Percentiles rank a stretch among this genome's conserved stretches.
These are phyloP conservation scores for Electrona antarctica DNA, from an alignment of 2,113 vertebrate genomes.

Conservation along the genomic window DNA sequence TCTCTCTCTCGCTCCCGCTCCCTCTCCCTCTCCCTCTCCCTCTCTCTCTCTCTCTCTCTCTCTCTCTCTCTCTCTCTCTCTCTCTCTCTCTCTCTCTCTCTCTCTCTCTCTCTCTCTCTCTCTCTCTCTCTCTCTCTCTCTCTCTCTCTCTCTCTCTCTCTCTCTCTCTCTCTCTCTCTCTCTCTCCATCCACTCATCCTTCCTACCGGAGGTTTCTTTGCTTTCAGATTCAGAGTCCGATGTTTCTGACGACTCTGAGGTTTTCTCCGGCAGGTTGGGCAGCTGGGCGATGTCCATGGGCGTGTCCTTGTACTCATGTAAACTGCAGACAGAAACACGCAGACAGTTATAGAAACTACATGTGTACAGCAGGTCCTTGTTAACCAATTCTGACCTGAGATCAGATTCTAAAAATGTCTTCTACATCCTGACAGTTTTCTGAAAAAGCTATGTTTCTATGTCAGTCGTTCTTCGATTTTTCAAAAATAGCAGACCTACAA, in stretches of 20 bases:
- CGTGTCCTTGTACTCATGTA: slow-evolving; percentile 94
- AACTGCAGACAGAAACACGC: slow-evolving; percentile 77
- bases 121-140: background rate
- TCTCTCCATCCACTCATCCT: background rate
- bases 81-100: background rate
- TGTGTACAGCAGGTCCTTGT: too few species aligned
- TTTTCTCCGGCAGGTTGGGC: slow-evolving; percentile 93
- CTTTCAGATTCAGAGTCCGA: slow-evolving; percentile 98
- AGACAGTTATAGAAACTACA: background rate
- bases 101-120: background rate
- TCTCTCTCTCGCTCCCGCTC: too few species aligned
- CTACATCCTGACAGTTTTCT: too few species aligned
- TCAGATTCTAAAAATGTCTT: too few species aligned
- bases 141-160: background rate
- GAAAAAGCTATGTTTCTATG: too few species aligned
- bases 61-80: background rate
- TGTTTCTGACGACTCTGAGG: slow-evolving; percentile 94
- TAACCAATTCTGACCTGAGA: too few species aligned
- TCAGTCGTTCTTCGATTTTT: too few species aligned
- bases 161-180: too few species aligned
- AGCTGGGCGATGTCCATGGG: slow-evolving; percentile 97
- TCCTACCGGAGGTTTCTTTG: slow-evolving; percentile 96
- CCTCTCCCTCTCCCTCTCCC: background rate
- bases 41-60: background rate
- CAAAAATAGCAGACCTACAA: too few species aligned